A percentile compares a stretch with the other conserved stretches of the same genome.
Conservation (phyloP, 2,797 vertebrate genomes). For the Oreochromis grahami region DNA sequence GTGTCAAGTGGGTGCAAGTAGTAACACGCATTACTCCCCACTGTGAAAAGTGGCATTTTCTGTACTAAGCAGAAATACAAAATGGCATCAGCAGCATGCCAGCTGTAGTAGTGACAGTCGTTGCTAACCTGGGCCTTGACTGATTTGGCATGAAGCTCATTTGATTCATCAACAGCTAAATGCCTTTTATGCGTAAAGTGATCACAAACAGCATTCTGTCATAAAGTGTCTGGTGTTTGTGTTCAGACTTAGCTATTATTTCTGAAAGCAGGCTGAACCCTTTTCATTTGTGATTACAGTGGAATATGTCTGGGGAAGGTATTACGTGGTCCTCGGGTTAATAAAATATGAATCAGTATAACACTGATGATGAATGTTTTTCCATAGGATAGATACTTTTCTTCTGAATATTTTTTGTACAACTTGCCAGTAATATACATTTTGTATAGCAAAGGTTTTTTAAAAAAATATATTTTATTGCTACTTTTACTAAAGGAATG, state of each 20-base stretch:
- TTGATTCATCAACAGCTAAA: not conserved
- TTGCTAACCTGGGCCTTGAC: not conserved
- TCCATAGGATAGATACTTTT: not conserved
- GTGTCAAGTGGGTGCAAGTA: not conserved
- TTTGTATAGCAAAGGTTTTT: not conserved
- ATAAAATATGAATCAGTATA: not conserved
- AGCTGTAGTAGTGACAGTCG: fast-evolving
- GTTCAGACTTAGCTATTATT: not conserved
- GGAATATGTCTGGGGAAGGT: not conserved
- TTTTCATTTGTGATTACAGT: not conserved
- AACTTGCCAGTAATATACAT: not conserved
- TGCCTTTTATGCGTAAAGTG: fast-evolving
- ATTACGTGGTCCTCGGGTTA: fast-evolving
- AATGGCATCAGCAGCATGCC: not conserved
- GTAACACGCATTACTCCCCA: not conserved
- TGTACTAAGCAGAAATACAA: not conserved
- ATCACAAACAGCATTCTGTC: not conserved
- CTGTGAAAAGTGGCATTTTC: not conserved
- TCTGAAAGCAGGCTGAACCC: not conserved
- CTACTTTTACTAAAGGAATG: not conserved
- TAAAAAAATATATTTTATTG: not conserved
- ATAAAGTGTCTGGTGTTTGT: not conserved
- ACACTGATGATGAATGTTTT: not conserved
- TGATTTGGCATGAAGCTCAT: not conserved
- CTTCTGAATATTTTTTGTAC: not conserved